Base-by-base conservation (phyloP, 2,888 invertebrate genomes). In the Agrotis exclamationis region DNA sequence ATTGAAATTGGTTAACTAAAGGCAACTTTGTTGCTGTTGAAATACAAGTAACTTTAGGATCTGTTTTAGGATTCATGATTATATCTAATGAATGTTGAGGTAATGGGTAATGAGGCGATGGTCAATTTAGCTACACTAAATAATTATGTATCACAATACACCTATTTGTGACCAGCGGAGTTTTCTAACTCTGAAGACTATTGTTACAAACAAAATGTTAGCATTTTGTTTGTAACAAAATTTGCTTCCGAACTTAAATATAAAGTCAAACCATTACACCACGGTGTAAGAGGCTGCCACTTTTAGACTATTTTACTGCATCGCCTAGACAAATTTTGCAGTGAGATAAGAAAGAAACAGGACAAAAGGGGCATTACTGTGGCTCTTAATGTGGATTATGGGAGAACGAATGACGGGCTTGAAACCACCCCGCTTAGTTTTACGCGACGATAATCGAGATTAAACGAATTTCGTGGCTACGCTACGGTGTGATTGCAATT, bases 241-340 rank as follows among this genome's bases (percentile, higher is more conserved):
- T 28, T 28, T 28, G 2, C 39, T 11, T 39, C 1, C 11, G 2
- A 39, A 39, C 9, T 39, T 39, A 39, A 39, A 39, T 39, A 39
- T 9, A 1, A 44, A 56, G 9, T 20, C 1, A 48, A 56, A 7
- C 7, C 11, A 6, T 68, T 82, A 82, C 82, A 39, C 48, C 74
- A 65, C 88, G 86, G 93, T 94, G 92, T 92, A 80, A 93, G 44
- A 76, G 5, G 6, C 72, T 63, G 76, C 77, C 81, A 76, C 82
- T 88, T 87, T 89, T 89, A 91, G 91, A 94, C 92, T 90, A 92
- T 93, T 95, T 94, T 91, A 93, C 92, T 91, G 92, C 91, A 90
- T 93, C 92, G 93, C 95, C 95, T 95, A 95, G 95, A 96, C 95
- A 95, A 96, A 96, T 96, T 96, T 95, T 92, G 91, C 90, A 86